Conservation (phyloP, 2,113 vertebrate species). For the Brachyhypopomus gauderio region DNA sequence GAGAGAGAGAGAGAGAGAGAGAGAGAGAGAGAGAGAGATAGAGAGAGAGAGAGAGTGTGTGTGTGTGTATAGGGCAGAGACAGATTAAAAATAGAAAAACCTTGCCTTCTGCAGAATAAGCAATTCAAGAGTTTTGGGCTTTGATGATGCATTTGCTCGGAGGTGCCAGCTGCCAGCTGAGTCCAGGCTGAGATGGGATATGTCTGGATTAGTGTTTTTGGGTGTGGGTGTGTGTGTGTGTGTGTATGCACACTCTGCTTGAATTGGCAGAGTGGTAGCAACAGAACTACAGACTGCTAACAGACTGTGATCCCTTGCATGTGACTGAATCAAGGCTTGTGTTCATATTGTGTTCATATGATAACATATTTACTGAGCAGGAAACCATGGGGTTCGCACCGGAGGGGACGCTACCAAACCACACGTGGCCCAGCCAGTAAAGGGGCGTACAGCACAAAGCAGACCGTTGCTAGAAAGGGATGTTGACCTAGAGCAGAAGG, state of each 20-base stretch:
- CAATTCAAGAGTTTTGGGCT: conserved; percentile 70
- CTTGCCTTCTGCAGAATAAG: conserved; percentile 72
- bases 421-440: too few species aligned
- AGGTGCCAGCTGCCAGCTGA: conserved; percentile 75
- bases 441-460: too few species aligned
- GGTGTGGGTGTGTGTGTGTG: background rate
- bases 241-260: conserved; percentile 22
- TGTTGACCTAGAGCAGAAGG: too few species aligned
- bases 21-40: conserved; percentile 12
- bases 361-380: too few species aligned
- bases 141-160: conserved; percentile 65
- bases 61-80: conserved; percentile 58
- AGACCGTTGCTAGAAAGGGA: too few species aligned
- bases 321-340: too few species aligned
- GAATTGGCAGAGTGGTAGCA: background rate
- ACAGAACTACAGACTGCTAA: too few species aligned
- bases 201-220: conserved; percentile 5
- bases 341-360: too few species aligned
- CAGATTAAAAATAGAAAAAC: conserved; percentile 75
- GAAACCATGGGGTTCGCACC: too few species aligned
- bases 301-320: too few species aligned
- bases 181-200: conserved; percentile 32
- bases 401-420: too few species aligned
- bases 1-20: too few species aligned
- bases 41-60: conserved; percentile 19